These are phyloP conservation scores for Polypedilum pembai DNA, from an alignment of 1,140 invertebrate genomes.

Conservation along the genomic window DNA sequence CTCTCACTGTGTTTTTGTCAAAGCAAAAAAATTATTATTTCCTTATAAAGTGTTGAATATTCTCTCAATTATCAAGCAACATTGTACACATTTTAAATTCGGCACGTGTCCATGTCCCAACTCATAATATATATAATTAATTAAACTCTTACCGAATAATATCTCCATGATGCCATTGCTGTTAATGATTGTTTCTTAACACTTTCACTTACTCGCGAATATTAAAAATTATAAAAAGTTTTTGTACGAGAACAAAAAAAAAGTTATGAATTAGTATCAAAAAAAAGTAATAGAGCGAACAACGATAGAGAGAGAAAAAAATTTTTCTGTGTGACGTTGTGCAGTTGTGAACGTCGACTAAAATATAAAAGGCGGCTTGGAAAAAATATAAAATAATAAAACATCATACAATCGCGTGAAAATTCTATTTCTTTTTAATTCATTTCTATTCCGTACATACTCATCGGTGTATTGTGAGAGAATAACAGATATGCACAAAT, in stretches of 20 bases:
- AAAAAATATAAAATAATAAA: background rate
- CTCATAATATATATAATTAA: background rate
- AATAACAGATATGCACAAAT: background rate
- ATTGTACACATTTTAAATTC: background rate
- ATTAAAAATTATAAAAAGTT: too few relatives aligned
- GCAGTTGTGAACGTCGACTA: background rate
- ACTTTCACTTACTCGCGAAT: too few relatives aligned
- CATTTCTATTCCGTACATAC: background rate
- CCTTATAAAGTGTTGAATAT: too few relatives aligned
- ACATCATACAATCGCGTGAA: background rate
- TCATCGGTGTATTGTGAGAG: background rate
- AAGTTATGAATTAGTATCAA: too few relatives aligned
- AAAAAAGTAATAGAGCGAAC: too few relatives aligned
- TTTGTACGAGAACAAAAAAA: too few relatives aligned
- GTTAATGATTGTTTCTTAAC: background rate
- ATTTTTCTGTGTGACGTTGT: background rate
- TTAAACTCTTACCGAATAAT: constrained; percentile 17
- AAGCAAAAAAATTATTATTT: too few relatives aligned
- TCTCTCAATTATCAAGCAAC: too few relatives aligned
- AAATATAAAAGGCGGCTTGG: background rate
- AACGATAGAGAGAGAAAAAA: too few relatives aligned
- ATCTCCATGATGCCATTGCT: constrained; percentile 21
- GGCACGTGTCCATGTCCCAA: background rate
- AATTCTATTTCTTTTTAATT: background rate
- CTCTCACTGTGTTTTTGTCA: too few relatives aligned